A percentile compares a stretch with the other conserved stretches of the same genome.
These are phyloP conservation scores for Caenorhabditis inopinata DNA, from an alignment of 1,140 invertebrate species.

Conservation along the genomic window DNA sequence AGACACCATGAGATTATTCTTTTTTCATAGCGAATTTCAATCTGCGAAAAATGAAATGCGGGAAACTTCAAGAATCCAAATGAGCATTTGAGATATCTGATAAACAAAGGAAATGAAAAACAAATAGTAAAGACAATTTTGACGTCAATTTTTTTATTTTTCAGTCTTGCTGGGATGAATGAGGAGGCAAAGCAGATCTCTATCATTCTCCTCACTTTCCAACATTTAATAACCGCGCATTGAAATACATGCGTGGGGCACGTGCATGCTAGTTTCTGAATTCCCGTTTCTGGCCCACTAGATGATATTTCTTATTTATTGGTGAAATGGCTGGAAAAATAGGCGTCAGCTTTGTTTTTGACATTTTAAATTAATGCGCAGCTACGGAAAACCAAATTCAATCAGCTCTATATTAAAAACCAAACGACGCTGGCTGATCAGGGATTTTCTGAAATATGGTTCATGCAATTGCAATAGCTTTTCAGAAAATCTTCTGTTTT, in stretches of 20 bases:
- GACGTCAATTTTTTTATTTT: neutral
- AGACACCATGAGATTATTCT: no score
- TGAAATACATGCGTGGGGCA: neutral
- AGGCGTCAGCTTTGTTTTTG: no score
- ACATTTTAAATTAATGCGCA: neutral
- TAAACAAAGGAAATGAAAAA: neutral
- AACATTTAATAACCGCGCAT: neutral
- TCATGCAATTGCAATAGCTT: no score
- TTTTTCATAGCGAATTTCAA: no score
- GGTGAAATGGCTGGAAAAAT: no score
- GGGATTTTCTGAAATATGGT: neutral
- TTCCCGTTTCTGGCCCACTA: no score
- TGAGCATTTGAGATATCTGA: no score
- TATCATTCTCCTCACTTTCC: neutral
- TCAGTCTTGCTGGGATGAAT: neutral
- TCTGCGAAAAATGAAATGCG: no score
- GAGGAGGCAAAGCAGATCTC: neutral
- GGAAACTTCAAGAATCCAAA: no score
- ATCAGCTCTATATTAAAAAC: neutral
- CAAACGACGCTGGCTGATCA: neutral
- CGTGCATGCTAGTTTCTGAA: constrained; percentile 15
- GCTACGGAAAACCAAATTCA: neutral
- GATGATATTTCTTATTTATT: neutral
- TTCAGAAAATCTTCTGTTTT: no score
- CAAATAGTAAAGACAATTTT: no score